These are phyloP conservation scores for Pristionchus mayeri DNA, from an alignment of 2,888 invertebrate species.

Conservation along the genomic window DNA sequence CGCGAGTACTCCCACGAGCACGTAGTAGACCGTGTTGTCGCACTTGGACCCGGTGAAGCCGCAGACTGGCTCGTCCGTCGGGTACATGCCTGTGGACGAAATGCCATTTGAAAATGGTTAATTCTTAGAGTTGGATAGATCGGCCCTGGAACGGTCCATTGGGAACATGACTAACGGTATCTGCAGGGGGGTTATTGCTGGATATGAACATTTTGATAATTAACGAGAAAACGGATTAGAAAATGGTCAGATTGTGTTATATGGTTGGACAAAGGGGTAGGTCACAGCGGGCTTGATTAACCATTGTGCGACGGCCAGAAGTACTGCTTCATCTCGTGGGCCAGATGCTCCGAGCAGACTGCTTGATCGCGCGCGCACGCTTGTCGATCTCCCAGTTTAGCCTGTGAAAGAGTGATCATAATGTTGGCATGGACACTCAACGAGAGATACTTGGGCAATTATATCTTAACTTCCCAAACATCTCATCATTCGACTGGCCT, in stretches of 20 bases:
- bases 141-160: too few relatives aligned
- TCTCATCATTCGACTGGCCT: too few relatives aligned
- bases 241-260: too few relatives aligned
- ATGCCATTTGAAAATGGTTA: too few relatives aligned
- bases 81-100: conserved; percentile 56
- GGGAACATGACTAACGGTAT: too few relatives aligned
- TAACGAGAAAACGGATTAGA: too few relatives aligned
- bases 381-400: conserved; percentile 67
- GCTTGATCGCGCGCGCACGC: conserved; percentile 67
- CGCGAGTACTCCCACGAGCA: conserved; percentile 58
- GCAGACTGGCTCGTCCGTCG: conserved; percentile 70
- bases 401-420: too few relatives aligned
- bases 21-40: conserved; percentile 69
- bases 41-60: conserved; percentile 70
- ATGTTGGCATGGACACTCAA: too few relatives aligned
- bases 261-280: not conserved
- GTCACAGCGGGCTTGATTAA: not conserved
- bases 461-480: too few relatives aligned
- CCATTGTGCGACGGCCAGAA: conserved; percentile 71
- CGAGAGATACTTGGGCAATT: not conserved
- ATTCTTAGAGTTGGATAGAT: too few relatives aligned
- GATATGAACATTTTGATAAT: not conserved
- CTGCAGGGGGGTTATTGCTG: too few relatives aligned
- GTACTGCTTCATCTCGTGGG: conserved; percentile 70
- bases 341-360: conserved; percentile 75